These are phyloP conservation scores for Dipodomys spectabilis DNA, from an alignment of 2,113 vertebrate species.

Conservation along the genomic window DNA sequence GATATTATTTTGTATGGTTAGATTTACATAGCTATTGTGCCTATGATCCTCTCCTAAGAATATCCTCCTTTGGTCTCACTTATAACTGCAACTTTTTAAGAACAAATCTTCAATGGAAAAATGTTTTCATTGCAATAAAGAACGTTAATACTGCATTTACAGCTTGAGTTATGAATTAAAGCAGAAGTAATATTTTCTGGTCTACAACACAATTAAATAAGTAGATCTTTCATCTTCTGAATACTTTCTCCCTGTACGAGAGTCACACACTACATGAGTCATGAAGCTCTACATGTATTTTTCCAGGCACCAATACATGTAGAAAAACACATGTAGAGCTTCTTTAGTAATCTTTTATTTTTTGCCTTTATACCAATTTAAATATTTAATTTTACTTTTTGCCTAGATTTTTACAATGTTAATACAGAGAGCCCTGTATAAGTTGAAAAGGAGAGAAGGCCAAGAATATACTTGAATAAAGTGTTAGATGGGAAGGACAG, in stretches of 20 bases:
- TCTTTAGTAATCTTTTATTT: neutral
- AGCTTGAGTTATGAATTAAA: neutral
- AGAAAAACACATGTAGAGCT: too few species aligned
- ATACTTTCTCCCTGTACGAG: neutral
- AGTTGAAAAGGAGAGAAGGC: neutral
- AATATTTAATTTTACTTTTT: neutral
- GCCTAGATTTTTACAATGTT: neutral
- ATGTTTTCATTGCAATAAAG: too few species aligned
- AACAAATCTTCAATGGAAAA: too few species aligned
- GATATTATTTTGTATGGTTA: too few species aligned
- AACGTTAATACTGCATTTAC: neutral
- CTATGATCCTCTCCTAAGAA: too few species aligned
- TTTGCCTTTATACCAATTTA: neutral
- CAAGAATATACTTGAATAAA: neutral
- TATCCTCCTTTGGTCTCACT: too few species aligned
- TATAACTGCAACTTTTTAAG: too few species aligned
- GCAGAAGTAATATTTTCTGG: neutral
- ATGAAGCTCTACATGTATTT: neutral
- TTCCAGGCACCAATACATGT: too few species aligned
- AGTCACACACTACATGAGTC: neutral
- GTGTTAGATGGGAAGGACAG: neutral
- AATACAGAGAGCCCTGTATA: neutral
- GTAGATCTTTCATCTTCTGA: neutral
- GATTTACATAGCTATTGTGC: too few species aligned
- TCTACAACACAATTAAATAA: neutral